Conservation (phyloP, 2,797 vertebrate species). For the Nyctibius grandis region DNA sequence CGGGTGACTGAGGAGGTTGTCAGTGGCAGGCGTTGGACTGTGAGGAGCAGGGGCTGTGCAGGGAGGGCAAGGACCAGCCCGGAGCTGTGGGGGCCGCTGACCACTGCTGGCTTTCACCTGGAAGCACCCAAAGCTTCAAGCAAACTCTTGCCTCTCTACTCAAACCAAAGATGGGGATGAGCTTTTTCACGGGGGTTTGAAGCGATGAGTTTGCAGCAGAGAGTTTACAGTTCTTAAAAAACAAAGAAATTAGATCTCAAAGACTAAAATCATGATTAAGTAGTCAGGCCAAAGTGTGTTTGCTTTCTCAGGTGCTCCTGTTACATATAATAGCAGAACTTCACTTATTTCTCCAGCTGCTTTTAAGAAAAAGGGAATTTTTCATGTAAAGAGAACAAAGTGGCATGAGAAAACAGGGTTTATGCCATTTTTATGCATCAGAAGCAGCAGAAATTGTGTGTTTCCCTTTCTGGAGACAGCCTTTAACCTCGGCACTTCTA, state of each 20-base stretch:
- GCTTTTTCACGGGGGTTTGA: background rate
- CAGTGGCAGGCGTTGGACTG: background rate
- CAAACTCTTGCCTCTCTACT: background rate
- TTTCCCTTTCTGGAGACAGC: background rate
- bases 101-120: background rate
- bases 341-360: background rate
- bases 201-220: background rate
- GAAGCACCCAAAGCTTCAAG: background rate
- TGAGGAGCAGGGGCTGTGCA: too few species aligned
- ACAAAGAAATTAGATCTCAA: background rate
- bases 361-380: background rate
- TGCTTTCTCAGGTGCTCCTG: too few species aligned
- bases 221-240: background rate
- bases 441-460: background rate
- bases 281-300: background rate
- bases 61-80: background rate
- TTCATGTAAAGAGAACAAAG: background rate
- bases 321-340: background rate
- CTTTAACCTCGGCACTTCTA: background rate
- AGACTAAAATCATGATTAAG: too few species aligned
- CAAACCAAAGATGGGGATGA: background rate
- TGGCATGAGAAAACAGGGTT: background rate
- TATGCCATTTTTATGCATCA: background rate
- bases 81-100: background rate
- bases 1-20: background rate